Conservation (phyloP, 1,140 invertebrate species). For the Sinella curviseta region DNA sequence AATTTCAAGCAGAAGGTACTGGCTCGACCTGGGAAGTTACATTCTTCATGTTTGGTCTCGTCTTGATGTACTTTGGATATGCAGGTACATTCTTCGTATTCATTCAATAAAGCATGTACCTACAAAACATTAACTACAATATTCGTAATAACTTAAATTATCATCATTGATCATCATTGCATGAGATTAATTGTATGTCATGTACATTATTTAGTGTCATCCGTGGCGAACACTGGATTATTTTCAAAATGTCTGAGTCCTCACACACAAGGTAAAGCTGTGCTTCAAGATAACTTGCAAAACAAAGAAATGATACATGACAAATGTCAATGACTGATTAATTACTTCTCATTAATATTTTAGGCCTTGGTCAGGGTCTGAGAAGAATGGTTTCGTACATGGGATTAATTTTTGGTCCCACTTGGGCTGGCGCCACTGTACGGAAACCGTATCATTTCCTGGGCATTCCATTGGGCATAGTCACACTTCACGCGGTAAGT, state of each 20-base stretch:
- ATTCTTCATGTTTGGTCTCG: slow-evolving; percentile 39
- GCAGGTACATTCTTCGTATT: slow-evolving; percentile 8
- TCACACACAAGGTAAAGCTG: slow-evolving; percentile 39
- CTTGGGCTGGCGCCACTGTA: slow-evolving; percentile 35
- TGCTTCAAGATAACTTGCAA: neutral
- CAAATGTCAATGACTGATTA: too few species aligned
- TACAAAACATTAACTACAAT: neutral
- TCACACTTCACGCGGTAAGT: slow-evolving; percentile 38
- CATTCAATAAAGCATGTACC: neutral
- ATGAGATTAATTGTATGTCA: neutral
- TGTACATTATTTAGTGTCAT: slow-evolving; percentile 25
- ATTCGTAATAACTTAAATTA: neutral
- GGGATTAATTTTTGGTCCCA: slow-evolving; percentile 43
- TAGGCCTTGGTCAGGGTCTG: slow-evolving; percentile 41
- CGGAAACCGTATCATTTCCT: slow-evolving; percentile 31
- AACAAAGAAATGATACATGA: neutral
- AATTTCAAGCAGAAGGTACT: slow-evolving; percentile 28
- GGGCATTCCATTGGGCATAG: slow-evolving; percentile 31
- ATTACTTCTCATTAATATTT: too few species aligned
- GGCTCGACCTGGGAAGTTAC: neutral
- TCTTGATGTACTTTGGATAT: slow-evolving; percentile 39
- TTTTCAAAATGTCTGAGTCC: slow-evolving; percentile 41
- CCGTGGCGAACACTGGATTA: slow-evolving; percentile 41
- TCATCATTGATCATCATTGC: neutral
- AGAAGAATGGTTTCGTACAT: slow-evolving; percentile 40